Percentiles rank a stretch among this genome's conserved stretches.
Conservation (phyloP, 2,797 vertebrate species). For the Saxicola maurus region DNA sequence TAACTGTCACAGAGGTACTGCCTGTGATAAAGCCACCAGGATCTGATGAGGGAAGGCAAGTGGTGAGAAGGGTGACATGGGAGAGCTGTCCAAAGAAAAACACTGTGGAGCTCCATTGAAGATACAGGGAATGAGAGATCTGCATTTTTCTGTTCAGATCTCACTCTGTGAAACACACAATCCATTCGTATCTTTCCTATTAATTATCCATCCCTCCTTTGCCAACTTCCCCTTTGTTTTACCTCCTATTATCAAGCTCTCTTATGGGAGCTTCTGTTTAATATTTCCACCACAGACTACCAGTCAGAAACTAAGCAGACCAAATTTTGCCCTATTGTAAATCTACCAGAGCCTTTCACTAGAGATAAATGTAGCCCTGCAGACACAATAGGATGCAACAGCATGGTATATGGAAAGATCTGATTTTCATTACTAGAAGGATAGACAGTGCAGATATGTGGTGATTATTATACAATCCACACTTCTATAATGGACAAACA, state of each 20-base stretch:
- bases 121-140: not conserved
- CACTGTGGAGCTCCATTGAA: not conserved
- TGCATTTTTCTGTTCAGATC: not conserved
- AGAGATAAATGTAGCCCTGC: not conserved
- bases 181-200: not conserved
- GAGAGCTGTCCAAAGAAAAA: not conserved
- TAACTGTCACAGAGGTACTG: not conserved
- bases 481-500: constrained; percentile 4
- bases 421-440: constrained; percentile 30
- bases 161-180: not conserved
- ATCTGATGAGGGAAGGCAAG: not conserved
- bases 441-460: constrained; percentile 11
- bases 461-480: constrained; percentile 25
- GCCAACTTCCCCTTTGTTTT: constrained; percentile 1
- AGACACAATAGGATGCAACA: not conserved
- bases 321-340: not conserved
- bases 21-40: not conserved
- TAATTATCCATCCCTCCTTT: not conserved
- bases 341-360: not conserved
- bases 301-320: not conserved
- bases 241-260: not conserved
- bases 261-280: not conserved
- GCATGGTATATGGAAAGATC: not conserved
- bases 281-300: not conserved
- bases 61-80: not conserved